Base-by-base conservation (phyloP, 2,113 vertebrate species). In the Amazona guildingii region DNA sequence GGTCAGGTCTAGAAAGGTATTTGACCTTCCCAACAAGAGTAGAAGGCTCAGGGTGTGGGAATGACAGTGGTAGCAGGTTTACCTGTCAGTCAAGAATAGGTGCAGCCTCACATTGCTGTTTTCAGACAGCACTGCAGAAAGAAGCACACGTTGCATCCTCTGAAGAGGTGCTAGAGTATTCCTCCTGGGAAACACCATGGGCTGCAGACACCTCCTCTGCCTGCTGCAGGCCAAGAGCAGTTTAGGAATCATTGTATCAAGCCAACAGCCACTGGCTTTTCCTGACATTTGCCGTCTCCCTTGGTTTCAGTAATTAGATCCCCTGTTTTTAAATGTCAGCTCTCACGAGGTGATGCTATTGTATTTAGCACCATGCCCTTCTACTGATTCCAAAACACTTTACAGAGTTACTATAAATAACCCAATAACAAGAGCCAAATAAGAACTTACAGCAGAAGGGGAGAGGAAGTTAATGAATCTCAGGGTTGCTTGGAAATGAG, bases 361-460 rank as follows among this genome's bases (percentile, higher is more conserved):
- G 94, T 93, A 86, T 90, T 96, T 94, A 96, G 88, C 86, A 46
- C 68, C 0, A 10, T 92, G 88, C 83, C 92, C 95, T 95, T 95
- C 93, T 83, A 35, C 85, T n/a, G 51, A 14, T 55, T 84, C 90
- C 95, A 88, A 90, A 95, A 73, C 94, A 90, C 92, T 94, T 39
- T 72, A 86, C 90, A 86, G 92, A 78, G 85, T 90, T 54, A 19
- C 94, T 92, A 93, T 97, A 95, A 97, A 96, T 96, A 97, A 92
- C 62, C 62, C 66, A 75, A 21, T 51, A 92, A 88, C 33, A 15
- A 55, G 85, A 72, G 79, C 76, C 85, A 90, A 83, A 24, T 4
- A 5, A 48, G 54, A 2, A 18, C 68, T 10, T 74, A 3, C 35
- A 62, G 83, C 49, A 75, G 61, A 70, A 43, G 39, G 51, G 80